Evolutionary conservation across 2,888 invertebrate species (phyloP), one percentile per base, ranked within the genome.

Genomic region (Lasiommata megera): DNA sequence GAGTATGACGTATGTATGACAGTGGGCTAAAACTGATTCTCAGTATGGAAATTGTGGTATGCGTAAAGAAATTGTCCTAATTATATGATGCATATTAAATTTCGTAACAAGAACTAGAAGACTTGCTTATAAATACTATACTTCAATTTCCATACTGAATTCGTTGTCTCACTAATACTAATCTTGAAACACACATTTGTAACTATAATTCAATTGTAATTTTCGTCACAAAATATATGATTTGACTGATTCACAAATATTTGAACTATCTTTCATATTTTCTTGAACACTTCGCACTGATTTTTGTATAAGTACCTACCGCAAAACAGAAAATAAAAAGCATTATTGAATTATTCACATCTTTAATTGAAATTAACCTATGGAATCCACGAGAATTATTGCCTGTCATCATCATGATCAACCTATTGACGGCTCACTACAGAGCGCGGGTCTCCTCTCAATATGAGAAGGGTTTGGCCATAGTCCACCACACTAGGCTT

Each of bases 221-320:
- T 63, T 67, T 67, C 52, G 82, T 84, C 82, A 80, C 82, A 82
- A 82, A 80, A 70, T 76, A 69, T 75, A 72, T 72, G 59, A 67
- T 60, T 69, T 68, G 53, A 66, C 71, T 74, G 71, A 76, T 74
- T 77, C 80, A 80, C 74, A 77, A 68, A 72, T 79, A 71, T 64
- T 67, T 73, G 69, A 62, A 73, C 74, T 72, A 75, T 77, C 73
- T 73, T 77, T 77, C 67, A 76, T 79, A 34, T 34, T 34, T 34
- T 80, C 80, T 81, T 18, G 38, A 43, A 53, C 46, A 79, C 80
- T 74, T 71, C 78, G 84, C 86, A 87, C 88, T 85, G 87, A 85
- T 84, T 84, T 84, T 80, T 76, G 74, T 69, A 76, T 82, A 83
- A 81, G 75, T 81, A 63, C 56, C 51, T 80, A 63, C 58, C 48